Base-by-base conservation (phyloP, 1,140 invertebrate species). In the Apis dorsata region DNA sequence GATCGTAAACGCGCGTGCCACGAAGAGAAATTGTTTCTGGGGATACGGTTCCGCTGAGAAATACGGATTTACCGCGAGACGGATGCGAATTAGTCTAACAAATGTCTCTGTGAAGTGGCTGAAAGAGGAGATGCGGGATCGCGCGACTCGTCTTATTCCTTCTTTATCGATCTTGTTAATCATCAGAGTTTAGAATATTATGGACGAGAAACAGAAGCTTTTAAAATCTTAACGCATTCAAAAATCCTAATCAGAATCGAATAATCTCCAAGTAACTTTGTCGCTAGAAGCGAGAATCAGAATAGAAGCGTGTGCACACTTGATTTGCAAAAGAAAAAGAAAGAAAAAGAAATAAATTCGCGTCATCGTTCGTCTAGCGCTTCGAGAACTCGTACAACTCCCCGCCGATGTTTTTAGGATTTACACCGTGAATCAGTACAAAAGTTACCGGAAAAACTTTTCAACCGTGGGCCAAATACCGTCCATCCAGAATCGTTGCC, bases 391-490 rank as follows among this genome's bases (percentile, higher is more conserved):
- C 79, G 78, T 68, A 65, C 74, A 51, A 57, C 78, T 80, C 83
- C 60, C 73, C 55, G 59, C 53, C 71, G 75, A 66, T 79, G 77
- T 88, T 88, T 88, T 88, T 88, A 71, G 83, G 57, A 34, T 28
- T 72, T 68, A 21, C 62, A 68, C 15, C 55, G 79, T 72, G 73
- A 62, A 82, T 72, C 77, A 68, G 68, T 51, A 55, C 75, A 80
- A 85, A 89, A 89, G 85, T 89, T 89, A 51, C 71, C 65, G 70
- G 68, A 75, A 74, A 86, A 89, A 89, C 87, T 89, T 89, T 89
- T 69, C 79, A 69, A 80, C 73, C 82, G 73, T 57, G 74, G 79
- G 84, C 76, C 76, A 83, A 88, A 88, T 82, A 77, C 79, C 63
- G 72, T 74, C 70, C 71, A 77, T 77, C 74, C 68, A 78, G 73